Percentiles rank a stretch among this genome's conserved stretches.
Conservation (phyloP, 2,888 invertebrate genomes). For the Dexiosoma caninum region DNA sequence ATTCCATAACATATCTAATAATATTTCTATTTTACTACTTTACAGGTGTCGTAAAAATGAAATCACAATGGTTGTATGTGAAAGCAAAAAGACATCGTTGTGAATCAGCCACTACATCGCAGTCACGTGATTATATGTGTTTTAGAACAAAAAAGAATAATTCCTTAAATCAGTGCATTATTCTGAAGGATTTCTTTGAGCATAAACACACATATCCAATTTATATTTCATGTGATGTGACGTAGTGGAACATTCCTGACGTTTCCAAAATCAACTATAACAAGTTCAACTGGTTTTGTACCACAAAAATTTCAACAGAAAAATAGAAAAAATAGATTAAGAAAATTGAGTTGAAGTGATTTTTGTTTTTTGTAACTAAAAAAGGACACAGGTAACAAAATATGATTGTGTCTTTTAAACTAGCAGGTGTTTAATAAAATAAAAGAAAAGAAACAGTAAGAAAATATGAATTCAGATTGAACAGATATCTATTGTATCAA, state of each 20-base stretch:
- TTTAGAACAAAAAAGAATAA: constrained; percentile 2
- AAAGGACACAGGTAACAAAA: neutral
- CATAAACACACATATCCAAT: constrained; percentile 27
- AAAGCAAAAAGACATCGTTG: constrained; percentile 41
- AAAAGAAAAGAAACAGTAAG: neutral
- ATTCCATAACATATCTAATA: neutral
- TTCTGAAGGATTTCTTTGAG: constrained; percentile 28
- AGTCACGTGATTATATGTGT: constrained; percentile 66
- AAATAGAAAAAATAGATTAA: neutral
- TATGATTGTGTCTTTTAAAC: neutral
- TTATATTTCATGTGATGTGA: constrained; percentile 68
- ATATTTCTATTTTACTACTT: neutral
- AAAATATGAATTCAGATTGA: neutral
- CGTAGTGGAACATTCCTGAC: constrained; percentile 68
- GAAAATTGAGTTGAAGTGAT: neutral
- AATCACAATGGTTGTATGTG: neutral
- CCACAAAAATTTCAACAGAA: neutral
- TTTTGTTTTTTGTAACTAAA: neutral
- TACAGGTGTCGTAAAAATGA: neutral
- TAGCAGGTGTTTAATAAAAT: neutral
- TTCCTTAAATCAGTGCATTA: constrained; percentile 27
- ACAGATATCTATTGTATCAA: too few species aligned
- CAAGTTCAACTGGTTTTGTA: neutral
- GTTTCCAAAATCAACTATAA: constrained; percentile 60
- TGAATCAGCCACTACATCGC: constrained; percentile 67